Percentiles rank a stretch among this genome's conserved stretches.
These are phyloP conservation scores for Denticeps clupeoides DNA, from an alignment of 2,797 vertebrate genomes.

Conservation along the genomic window DNA sequence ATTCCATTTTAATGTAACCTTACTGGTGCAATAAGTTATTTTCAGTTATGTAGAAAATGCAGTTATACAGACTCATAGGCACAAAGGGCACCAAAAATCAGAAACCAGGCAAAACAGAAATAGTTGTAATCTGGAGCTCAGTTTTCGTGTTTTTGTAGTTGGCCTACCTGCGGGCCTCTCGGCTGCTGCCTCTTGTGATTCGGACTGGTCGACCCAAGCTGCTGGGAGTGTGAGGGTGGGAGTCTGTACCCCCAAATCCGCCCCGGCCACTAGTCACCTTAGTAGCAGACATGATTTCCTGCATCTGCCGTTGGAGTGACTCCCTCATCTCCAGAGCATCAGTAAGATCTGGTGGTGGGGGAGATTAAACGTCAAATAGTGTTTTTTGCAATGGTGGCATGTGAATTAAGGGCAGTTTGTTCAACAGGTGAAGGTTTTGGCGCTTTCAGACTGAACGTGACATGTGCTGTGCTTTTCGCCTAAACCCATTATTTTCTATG, in stretches of 20 bases:
- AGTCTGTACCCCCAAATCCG: constrained; percentile 54
- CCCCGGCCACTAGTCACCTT: constrained; percentile 61
- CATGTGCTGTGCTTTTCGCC: no score
- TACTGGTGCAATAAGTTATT: no score
- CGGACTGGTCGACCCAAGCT: constrained; percentile 50
- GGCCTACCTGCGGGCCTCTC: constrained; percentile 81
- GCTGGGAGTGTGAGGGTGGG: constrained; percentile 66
- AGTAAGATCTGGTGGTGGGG: constrained; percentile 54
- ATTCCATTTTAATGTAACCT: no score
- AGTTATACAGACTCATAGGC: no score
- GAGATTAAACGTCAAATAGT: neutral
- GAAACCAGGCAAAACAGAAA: neutral
- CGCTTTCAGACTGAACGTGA: no score
- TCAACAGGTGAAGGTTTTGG: no score
- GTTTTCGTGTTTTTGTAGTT: neutral
- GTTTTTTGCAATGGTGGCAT: no score
- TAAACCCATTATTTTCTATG: no score
- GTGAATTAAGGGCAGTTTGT: no score
- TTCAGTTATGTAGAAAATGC: no score
- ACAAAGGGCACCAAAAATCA: no score
- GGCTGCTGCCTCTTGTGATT: constrained; percentile 62
- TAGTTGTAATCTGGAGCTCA: neutral
- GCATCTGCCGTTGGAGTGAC: constrained; percentile 82
- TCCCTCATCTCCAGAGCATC: constrained; percentile 89
- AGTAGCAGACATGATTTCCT: constrained; percentile 96